These are phyloP conservation scores for Glossophaga mutica DNA, from an alignment of 2,797 vertebrate species.

Conservation along the genomic window DNA sequence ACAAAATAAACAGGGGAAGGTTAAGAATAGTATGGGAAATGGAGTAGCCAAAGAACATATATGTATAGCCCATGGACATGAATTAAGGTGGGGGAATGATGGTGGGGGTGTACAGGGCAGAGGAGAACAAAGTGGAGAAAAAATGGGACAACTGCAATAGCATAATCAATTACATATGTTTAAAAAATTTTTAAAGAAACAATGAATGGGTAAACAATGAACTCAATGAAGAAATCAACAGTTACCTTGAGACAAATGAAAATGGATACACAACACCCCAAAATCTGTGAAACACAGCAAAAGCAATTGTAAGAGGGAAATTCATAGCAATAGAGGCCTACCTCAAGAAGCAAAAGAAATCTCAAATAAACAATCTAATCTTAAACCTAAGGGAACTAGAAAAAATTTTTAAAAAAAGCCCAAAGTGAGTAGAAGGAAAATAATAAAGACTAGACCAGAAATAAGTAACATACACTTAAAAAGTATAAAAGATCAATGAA, in stretches of 20 bases:
- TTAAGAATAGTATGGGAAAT: no score
- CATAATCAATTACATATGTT: no score
- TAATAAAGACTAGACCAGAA: not conserved
- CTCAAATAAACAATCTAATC: not conserved
- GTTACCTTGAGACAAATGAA: not conserved
- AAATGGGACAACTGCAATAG: no score
- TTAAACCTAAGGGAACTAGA: not conserved
- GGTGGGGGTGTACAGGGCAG: no score
- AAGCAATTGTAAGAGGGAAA: not conserved
- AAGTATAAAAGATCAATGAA: not conserved
- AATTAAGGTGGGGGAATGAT: no score
- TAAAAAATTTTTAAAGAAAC: no score
- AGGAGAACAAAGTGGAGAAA: no score
- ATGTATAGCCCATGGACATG: no score
- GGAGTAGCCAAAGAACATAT: no score
- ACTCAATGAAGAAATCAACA: not conserved
- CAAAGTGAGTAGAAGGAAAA: not conserved
- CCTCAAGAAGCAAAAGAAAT: not conserved
- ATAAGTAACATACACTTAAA: not conserved
- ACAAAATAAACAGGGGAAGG: no score
- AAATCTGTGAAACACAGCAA: not conserved
- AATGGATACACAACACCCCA: not conserved
- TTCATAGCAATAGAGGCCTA: not conserved
- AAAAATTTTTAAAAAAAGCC: not conserved
- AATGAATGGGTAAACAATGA: not conserved